Conservation (phyloP, 2,888 invertebrate species). For the Cloeon dipterum region DNA sequence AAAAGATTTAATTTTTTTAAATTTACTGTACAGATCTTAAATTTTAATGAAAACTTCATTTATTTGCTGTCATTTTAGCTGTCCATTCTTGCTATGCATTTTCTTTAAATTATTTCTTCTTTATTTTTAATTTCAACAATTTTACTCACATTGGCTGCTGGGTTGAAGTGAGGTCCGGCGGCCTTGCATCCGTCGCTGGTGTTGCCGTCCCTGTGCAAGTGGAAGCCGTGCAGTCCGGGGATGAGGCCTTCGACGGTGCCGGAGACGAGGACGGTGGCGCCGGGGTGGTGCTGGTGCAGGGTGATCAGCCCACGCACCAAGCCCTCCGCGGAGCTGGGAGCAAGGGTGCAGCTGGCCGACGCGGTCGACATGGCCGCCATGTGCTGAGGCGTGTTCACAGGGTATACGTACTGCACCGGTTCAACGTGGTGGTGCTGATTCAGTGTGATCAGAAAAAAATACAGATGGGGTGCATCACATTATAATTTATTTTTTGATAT, state of each 20-base stretch:
- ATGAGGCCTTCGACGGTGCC: constrained; percentile 9
- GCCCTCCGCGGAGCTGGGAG: background rate
- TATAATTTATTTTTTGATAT: no score
- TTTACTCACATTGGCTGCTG: constrained; percentile 8
- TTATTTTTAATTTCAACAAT: no score
- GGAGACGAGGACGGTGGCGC: constrained; percentile 8
- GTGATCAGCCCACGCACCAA: background rate
- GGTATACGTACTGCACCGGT: background rate
- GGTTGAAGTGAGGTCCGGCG: constrained; percentile 12
- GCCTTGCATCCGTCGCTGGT: constrained; percentile 9
- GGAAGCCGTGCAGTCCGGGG: constrained; percentile 11
- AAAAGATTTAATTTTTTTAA: no score
- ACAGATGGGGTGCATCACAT: no score
- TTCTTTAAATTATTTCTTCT: no score
- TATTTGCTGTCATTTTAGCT: no score
- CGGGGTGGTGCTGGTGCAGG: constrained; percentile 1
- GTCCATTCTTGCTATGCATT: no score
- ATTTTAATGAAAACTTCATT: no score
- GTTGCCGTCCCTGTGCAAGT: constrained; percentile 10
- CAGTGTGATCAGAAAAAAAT: no score
- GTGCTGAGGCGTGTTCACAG: no score
- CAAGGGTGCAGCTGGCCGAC: constrained; percentile 2
- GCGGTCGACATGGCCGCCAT: background rate
- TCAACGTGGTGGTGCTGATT: constrained; percentile 1
- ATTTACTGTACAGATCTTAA: no score